phyloP scores from a whole-genome alignment of 2,113 vertebrate genomes.

The Pseudopipra pipra region DNA sequence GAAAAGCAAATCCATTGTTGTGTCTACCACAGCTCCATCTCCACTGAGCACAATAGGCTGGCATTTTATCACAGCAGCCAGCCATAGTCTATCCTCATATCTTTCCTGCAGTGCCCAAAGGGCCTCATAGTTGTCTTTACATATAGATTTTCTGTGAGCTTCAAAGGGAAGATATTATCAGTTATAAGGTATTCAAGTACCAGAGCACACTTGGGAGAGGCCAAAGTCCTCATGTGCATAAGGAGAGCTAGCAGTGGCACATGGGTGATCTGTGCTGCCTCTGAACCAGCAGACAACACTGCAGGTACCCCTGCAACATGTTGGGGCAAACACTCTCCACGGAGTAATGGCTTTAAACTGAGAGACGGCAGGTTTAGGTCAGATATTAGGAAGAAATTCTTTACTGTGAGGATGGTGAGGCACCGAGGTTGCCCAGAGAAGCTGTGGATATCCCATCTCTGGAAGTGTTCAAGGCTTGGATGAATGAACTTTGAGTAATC shows the following conservation, averaged over 20 bases:
- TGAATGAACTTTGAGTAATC: fast-evolving
- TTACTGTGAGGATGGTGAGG: background rate
- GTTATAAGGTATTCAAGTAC: background rate
- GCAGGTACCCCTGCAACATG: fast-evolving
- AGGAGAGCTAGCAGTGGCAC: background rate
- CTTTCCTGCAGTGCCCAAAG: background rate
- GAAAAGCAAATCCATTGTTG: background rate
- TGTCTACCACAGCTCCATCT: background rate
- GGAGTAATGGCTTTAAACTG: background rate
- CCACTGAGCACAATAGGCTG: background rate
- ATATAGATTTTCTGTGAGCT: background rate
- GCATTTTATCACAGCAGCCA: background rate
- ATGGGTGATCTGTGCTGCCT: fast-evolving
- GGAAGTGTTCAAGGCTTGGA: background rate
- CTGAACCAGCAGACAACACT: background rate
- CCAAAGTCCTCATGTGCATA: fast-evolving
- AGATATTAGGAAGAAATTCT: background rate
- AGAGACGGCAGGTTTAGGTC: background rate
- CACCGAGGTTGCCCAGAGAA: background rate
- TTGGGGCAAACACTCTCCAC: background rate
- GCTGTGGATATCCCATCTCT: background rate
- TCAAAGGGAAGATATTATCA: background rate
- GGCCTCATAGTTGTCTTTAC: background rate
- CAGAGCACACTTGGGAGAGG: background rate
- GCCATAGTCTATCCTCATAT: background rate